phyloP scores from a whole-genome alignment of 2,113 vertebrate species.

The Gasterosteus nipponicus region DNA sequence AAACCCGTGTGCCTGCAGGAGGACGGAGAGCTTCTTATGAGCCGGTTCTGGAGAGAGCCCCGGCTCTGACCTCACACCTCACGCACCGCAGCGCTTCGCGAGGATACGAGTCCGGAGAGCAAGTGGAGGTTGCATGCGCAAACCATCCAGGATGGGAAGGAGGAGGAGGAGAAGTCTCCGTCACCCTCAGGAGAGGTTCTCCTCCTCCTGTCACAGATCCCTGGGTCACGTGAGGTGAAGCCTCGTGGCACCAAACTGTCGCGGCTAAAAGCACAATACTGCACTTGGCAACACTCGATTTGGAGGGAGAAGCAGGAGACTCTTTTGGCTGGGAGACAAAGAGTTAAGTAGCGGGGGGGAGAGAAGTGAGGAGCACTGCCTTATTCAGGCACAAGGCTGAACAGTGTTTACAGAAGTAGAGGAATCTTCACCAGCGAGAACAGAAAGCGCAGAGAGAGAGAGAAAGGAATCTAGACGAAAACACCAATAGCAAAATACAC shows the following conservation, averaged over 20 bases:
- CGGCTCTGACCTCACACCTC: constrained; percentile 39
- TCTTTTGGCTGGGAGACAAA: not conserved
- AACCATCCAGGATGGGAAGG: constrained; percentile 62
- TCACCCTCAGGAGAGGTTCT: constrained; percentile 15
- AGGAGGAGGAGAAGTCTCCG: constrained; percentile 35
- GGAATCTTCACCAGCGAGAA: constrained; percentile 35
- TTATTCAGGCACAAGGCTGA: constrained; percentile 80
- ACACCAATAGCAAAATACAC: not conserved
- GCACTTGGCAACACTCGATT: not conserved
- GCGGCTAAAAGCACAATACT: not conserved
- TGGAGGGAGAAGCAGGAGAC: not conserved
- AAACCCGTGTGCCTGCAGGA: not conserved
- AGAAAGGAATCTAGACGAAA: not conserved
- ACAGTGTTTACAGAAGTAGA: constrained; percentile 63
- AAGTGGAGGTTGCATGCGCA: constrained; percentile 43
- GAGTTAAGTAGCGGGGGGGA: constrained; percentile 51
- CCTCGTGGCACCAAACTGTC: not conserved
- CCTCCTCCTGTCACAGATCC: constrained; percentile 12
- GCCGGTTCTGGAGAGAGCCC: constrained; percentile 8
- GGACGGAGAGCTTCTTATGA: not conserved
- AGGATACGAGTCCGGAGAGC: constrained; percentile 55
- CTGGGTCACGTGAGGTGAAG: constrained; percentile 36
- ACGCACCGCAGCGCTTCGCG: constrained; percentile 21
- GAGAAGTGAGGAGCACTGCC: constrained; percentile 62
- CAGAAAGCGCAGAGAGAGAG: not conserved